phyloP scores from a whole-genome alignment of 2,888 invertebrate genomes.

The Eristalis arbustorum region DNA sequence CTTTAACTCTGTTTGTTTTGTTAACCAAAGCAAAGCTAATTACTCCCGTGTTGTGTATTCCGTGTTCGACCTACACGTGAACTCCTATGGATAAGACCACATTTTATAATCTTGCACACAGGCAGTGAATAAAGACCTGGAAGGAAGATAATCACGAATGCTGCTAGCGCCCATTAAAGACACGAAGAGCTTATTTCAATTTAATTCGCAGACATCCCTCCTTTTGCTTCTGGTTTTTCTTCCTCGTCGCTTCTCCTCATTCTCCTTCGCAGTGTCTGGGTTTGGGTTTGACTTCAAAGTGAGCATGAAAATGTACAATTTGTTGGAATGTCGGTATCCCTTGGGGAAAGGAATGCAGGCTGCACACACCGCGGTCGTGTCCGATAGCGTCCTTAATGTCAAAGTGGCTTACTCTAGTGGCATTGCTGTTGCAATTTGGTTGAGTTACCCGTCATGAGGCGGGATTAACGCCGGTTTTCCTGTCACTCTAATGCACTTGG shows the following conservation, averaged over 20 bases:
- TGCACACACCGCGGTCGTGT: not conserved
- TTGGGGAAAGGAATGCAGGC: not conserved
- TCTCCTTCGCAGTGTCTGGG: too few species aligned
- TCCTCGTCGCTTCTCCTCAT: not conserved
- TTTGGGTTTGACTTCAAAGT: not conserved
- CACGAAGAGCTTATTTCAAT: constrained; percentile 12
- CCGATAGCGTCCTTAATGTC: constrained; percentile 17
- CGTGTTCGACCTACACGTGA: not conserved
- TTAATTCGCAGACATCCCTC: constrained; percentile 11
- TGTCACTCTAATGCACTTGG: not conserved
- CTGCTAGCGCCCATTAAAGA: constrained; percentile 19
- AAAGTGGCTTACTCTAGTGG: constrained; percentile 35
- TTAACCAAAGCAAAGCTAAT: constrained; percentile 4
- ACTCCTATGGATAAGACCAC: not conserved
- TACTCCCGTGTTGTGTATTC: not conserved
- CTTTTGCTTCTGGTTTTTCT: not conserved
- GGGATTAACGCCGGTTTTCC: not conserved
- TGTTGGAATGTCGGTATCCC: not conserved
- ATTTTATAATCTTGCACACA: constrained; percentile 10
- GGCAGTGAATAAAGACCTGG: not conserved
- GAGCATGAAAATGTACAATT: constrained; percentile 10
- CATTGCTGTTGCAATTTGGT: not conserved
- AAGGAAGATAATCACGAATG: constrained; percentile 15
- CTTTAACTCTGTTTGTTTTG: not conserved
- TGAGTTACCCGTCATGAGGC: constrained; percentile 5